A percentile compares a stretch with the other conserved stretches of the same genome.
Conservation (phyloP, 2,113 vertebrate genomes). For the Etia nguti region DNA sequence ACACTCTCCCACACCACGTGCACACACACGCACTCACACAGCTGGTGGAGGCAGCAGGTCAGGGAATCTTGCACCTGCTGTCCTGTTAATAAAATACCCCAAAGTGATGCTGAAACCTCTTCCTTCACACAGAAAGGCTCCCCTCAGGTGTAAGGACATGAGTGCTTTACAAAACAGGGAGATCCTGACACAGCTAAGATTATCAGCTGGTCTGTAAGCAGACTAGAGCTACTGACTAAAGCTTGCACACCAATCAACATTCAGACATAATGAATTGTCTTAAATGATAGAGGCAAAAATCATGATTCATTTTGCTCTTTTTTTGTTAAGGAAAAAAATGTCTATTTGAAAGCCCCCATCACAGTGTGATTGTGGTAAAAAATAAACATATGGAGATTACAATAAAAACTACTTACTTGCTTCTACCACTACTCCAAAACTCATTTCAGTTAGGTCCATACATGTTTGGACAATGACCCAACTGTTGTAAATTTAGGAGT, state of each 20-base stretch:
- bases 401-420: background rate
- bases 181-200: conserved; percentile 17
- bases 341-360: background rate
- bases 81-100: conserved; percentile 68
- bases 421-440: background rate
- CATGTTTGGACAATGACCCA: background rate
- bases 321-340: background rate
- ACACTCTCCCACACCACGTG: background rate
- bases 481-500: background rate
- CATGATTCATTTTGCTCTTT: background rate
- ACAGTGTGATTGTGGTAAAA: background rate
- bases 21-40: conserved; percentile 17
- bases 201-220: conserved; percentile 13
- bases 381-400: background rate
- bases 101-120: conserved; percentile 66
- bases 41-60: conserved; percentile 44
- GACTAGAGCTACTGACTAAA: background rate
- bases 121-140: conserved; percentile 42
- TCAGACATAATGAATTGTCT: background rate
- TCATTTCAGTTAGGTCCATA: background rate
- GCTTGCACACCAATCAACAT: background rate
- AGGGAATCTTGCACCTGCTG: conserved; percentile 61
- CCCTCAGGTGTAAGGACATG: conserved; percentile 67
- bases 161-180: conserved; percentile 42
- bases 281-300: rapidly evolving